Base-by-base conservation (phyloP, 2,888 invertebrate genomes). In the Hypselothyrea guttata region DNA sequence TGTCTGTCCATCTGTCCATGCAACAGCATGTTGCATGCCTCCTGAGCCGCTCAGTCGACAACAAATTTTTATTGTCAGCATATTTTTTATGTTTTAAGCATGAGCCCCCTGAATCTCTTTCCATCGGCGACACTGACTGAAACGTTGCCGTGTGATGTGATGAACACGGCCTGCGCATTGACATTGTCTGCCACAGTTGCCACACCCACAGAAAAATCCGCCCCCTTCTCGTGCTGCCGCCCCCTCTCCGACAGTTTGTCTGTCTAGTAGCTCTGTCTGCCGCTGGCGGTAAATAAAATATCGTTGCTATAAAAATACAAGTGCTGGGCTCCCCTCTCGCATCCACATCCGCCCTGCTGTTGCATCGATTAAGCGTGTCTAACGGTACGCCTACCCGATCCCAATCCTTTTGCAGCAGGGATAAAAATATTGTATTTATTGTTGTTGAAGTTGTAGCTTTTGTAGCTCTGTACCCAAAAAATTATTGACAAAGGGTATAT, bases 251-350 rank as follows among this genome's bases (percentile, higher is more conserved):
- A 37, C 56, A 16, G n/a, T n/a, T n/a, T n/a, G n/a, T 47, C 33
- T 13, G 57, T 45, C 54, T 47, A 33, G 54, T n/a, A n/a, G 22
- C 55, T 30, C 64, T 74, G 82, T 84, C 82, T 85, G 83, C 85
- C 76, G 68, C 66, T 74, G 78, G 85, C 86, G 73, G 84, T 87
- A 86, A 87, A 86, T 86, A 84, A 82, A 84, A 82, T 84, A 84
- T 75, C 62, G 67, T 60, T 68, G 42, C 55, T 66, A 71, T 78
- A 76, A 76, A 79, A 81, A 81, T 63, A 71, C 66, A 66, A 67
- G 64, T 53, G 53, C 45, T 57, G 53, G 35, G 41, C 22, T 37
- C 11, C 38, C 31, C 7, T 3, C 4, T 18, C 0, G n/a, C 1
- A 41, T 0, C 5, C 0, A 0, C 5, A n/a, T 0, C 12, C 15